Conservation (phyloP, 2,888 invertebrate species). For the Seira musarum region DNA sequence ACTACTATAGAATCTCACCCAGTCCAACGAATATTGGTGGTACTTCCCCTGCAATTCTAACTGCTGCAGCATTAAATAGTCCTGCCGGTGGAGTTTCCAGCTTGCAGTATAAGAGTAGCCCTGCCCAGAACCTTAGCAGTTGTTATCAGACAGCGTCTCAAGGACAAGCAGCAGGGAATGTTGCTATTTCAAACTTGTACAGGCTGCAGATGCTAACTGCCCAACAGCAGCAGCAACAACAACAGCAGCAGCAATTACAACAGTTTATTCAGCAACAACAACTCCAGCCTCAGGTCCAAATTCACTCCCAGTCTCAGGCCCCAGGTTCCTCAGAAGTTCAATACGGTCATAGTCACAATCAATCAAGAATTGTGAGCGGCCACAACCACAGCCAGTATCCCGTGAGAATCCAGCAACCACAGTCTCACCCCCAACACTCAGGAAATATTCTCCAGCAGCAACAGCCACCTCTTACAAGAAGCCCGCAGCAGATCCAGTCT, state of each 20-base stretch:
- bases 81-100: no score
- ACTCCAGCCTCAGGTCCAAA: slow-evolving; percentile 5
- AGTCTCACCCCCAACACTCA: not conserved
- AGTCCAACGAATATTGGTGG: slow-evolving; percentile 32
- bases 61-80: slow-evolving; percentile 17
- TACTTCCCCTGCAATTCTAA: slow-evolving; percentile 22
- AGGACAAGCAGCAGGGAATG: slow-evolving; percentile 11
- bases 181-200: slow-evolving; percentile 25
- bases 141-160: slow-evolving; percentile 3
- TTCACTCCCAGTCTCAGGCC: slow-evolving; percentile 23
- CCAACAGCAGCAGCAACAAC: slow-evolving; percentile 21
- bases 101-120: slow-evolving; percentile 29
- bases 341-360: not conserved
- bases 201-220: slow-evolving; percentile 14
- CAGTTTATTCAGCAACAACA: slow-evolving; percentile 24
- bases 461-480: no score
- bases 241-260: slow-evolving; percentile 23
- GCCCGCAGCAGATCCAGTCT: no score
- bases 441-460: no score
- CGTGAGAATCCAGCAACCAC: slow-evolving; percentile 6
- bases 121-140: not conserved
- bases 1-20: slow-evolving; percentile 39
- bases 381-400: slow-evolving; percentile 16
- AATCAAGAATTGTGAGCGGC: not conserved
- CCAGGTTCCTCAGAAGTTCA: slow-evolving; percentile 7